Conservation (phyloP, 1,140 invertebrate species). For the Pachypsylla venusta region DNA sequence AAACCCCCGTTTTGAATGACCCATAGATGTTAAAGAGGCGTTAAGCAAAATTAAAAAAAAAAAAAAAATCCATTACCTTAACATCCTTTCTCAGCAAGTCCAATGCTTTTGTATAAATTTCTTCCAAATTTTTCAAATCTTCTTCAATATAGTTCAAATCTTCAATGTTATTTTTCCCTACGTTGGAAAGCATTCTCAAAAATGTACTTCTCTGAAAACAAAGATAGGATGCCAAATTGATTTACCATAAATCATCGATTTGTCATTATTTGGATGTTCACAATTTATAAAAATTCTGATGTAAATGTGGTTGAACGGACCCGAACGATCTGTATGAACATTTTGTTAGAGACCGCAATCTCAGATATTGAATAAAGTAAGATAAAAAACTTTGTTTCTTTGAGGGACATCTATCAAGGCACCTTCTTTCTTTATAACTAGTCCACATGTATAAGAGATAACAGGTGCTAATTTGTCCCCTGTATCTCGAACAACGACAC, state of each 20-base stretch:
- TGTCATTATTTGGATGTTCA: slow-evolving; percentile 26
- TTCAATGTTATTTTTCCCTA: slow-evolving; percentile 28
- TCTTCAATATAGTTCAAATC: slow-evolving; percentile 24
- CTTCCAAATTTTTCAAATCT: slow-evolving; percentile 27
- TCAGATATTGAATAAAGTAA: neutral
- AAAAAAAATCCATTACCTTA: slow-evolving; percentile 12
- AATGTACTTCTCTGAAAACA: slow-evolving; percentile 24
- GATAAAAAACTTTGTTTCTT: neutral
- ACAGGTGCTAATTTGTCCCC: no score
- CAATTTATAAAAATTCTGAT: neutral
- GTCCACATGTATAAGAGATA: no score
- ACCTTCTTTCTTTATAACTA: no score
- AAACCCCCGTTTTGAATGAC: no score
- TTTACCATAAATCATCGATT: slow-evolving; percentile 35
- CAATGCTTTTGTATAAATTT: slow-evolving; percentile 20
- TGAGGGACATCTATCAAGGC: no score
- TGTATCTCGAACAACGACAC: no score
- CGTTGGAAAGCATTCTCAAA: slow-evolving; percentile 26
- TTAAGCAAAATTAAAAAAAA: no score
- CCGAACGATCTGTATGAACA: neutral
- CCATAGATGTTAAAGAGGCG: no score
- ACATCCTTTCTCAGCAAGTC: slow-evolving; percentile 17
- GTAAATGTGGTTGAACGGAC: neutral
- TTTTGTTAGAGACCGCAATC: neutral
- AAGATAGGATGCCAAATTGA: neutral